These are phyloP conservation scores for Drosophila formosana DNA, from an alignment of 2,888 invertebrate species.

Conservation along the genomic window DNA sequence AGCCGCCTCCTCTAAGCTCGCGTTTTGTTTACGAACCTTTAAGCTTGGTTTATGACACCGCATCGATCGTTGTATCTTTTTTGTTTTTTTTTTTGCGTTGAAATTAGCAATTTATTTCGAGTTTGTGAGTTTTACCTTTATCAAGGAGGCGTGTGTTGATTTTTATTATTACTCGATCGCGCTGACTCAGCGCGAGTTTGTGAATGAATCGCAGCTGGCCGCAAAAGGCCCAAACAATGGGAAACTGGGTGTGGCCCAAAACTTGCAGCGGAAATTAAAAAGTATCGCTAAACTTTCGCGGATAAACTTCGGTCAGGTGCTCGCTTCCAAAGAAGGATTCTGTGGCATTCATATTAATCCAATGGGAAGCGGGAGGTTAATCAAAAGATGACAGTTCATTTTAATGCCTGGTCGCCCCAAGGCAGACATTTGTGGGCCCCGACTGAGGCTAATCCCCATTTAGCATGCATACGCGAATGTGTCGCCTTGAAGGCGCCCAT, in stretches of 20 bases:
- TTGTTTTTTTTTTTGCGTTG: constrained; percentile 45
- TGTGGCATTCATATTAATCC: constrained; percentile 29
- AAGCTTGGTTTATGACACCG: constrained; percentile 73
- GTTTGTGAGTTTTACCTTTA: constrained; percentile 12
- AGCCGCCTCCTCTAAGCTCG: constrained; percentile 44
- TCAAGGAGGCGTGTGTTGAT: constrained; percentile 58
- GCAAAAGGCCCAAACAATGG: constrained; percentile 6
- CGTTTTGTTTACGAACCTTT: constrained; percentile 70
- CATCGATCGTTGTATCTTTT: constrained; percentile 56
- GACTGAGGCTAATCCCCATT: constrained; percentile 65
- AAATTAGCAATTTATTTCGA: constrained; percentile 75
- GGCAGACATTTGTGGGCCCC: constrained; percentile 11
- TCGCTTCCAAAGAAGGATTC: background rate
- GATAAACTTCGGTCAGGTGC: constrained; percentile 50
- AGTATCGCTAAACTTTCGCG: background rate
- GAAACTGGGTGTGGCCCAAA: constrained; percentile 42
- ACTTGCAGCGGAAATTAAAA: constrained; percentile 49
- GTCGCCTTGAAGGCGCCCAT: constrained; percentile 76
- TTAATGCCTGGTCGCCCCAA: constrained; percentile 37
- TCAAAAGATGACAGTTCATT: constrained; percentile 64
- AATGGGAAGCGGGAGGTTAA: constrained; percentile 40
- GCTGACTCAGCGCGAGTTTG: constrained; percentile 44
- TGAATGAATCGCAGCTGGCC: constrained; percentile 40
- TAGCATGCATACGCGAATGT: constrained; percentile 72
- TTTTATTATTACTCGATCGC: constrained; percentile 45